Conservation (phyloP, 2,888 invertebrate genomes). For the Dryobota labecula region DNA sequence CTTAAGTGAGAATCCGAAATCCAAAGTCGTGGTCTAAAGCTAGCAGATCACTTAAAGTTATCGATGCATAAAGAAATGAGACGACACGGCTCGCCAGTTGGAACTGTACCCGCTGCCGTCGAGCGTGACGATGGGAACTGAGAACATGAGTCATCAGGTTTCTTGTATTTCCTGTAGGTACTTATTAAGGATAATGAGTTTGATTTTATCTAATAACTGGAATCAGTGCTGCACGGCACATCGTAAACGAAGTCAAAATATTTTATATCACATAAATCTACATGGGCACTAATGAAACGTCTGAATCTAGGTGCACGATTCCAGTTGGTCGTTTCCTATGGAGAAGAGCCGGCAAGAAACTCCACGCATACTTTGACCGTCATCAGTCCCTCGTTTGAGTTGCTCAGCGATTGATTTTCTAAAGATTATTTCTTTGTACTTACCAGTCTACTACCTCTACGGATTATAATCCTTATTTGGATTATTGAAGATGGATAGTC, state of each 20-base stretch:
- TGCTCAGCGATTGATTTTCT: neutral
- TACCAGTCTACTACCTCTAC: too few species aligned
- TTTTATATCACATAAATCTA: too few species aligned
- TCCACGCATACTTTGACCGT: neutral
- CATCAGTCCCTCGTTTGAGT: neutral
- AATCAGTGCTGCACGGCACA: neutral
- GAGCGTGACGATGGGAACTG: slow-evolving; percentile 42
- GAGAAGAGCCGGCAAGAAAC: too few species aligned
- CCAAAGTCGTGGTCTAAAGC: neutral
- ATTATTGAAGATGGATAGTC: neutral
- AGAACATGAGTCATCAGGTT: slow-evolving; percentile 50
- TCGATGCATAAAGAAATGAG: slow-evolving; percentile 19
- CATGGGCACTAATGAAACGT: too few species aligned
- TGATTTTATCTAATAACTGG: neutral
- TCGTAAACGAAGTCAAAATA: too few species aligned
- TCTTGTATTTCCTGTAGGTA: slow-evolving; percentile 28
- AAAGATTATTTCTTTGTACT: neutral
- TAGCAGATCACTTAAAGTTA: slow-evolving; percentile 21
- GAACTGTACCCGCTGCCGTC: slow-evolving; percentile 18
- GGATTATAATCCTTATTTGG: neutral
- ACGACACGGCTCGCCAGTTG: slow-evolving; percentile 31
- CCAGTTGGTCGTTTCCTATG: too few species aligned
- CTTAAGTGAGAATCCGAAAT: too few species aligned
- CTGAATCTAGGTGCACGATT: too few species aligned
- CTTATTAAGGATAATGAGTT: neutral